Base-by-base conservation (phyloP, 2,113 vertebrate genomes). In the Gambusia affinis region DNA sequence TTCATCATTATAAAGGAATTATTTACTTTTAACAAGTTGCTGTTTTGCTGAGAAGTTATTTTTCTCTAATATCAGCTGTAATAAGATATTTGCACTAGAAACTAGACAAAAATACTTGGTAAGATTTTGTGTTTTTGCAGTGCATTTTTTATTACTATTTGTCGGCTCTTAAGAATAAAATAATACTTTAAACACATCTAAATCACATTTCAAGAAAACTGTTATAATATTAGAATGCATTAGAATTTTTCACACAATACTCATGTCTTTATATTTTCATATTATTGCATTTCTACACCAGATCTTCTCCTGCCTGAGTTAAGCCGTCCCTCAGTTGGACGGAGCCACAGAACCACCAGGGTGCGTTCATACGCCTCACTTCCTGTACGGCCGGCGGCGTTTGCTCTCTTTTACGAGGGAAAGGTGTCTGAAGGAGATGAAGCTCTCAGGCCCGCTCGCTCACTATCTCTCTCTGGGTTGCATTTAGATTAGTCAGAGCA, bases 381-480 rank as follows among this genome's bases (percentile, higher is more conserved):
- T 88, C 81, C 88, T 91, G 63, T 72, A 83, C 75, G 72, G 87
- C 84, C 73, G 73, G 67, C 19, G 91, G 87, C 74, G 79, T 89
- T 91, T 39, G 84, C 79, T 92, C 80, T 84, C 85, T 90, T 95
- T 84, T 70, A 84, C 82, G 75, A 82, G 29, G 76, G 57, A 60
- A 54, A 81, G 85, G 80, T 82, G 81, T 89, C 88, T 90, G 86
- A 87, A 91, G 69, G 66, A 80, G 85, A 90, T 78, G 67, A 80
- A 75, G 81, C 76, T 88, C 76, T 81, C 71, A 60, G 69, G 60
- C 60, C 68, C 70, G 33, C 66, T 75, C 69, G 54, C 67, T 68
- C 39, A 8, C 69, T 75, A 29, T 39, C 71, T 72, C 39, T 60
- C 72, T 81, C 76, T 70, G n/a, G 17, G 31, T 76, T 75, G 69